A percentile compares a stretch with the other conserved stretches of the same genome.
These are phyloP conservation scores for Eristalis tenax DNA, from an alignment of 2,888 invertebrate genomes.

Conservation along the genomic window DNA sequence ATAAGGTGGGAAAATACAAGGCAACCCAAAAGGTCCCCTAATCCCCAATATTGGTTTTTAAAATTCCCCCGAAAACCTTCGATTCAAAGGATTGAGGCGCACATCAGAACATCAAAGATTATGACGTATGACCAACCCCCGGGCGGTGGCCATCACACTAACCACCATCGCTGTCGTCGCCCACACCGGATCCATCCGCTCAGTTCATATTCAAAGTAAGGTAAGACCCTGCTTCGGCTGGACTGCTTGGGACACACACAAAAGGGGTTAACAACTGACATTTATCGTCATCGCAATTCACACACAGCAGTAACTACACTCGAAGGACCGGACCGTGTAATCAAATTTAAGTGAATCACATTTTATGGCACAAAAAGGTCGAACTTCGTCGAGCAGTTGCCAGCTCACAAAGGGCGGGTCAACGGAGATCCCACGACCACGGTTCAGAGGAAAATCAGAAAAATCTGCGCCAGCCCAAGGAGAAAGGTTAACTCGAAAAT, in stretches of 20 bases:
- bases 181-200: background rate
- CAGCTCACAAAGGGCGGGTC: constrained; percentile 16
- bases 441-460: background rate
- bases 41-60: constrained; percentile 40
- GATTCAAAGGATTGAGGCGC: constrained; percentile 4
- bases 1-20: background rate
- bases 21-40: constrained; percentile 6
- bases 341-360: constrained; percentile 70
- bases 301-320: constrained; percentile 54
- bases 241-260: background rate
- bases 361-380: constrained; percentile 58
- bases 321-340: constrained; percentile 50
- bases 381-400: constrained; percentile 7
- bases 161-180: background rate
- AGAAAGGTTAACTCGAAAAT: constrained; percentile 38
- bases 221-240: background rate
- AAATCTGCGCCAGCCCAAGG: constrained; percentile 40
- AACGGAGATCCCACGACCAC: background rate
- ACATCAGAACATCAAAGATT: constrained; percentile 20
- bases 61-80: background rate
- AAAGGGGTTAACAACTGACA: constrained; percentile 50
- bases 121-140: constrained; percentile 20
- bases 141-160: too few relatives aligned
- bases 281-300: constrained; percentile 56
- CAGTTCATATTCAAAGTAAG: constrained; percentile 44